phyloP scores from a whole-genome alignment of 2,797 vertebrate genomes.

The Simalia tracyae region DNA sequence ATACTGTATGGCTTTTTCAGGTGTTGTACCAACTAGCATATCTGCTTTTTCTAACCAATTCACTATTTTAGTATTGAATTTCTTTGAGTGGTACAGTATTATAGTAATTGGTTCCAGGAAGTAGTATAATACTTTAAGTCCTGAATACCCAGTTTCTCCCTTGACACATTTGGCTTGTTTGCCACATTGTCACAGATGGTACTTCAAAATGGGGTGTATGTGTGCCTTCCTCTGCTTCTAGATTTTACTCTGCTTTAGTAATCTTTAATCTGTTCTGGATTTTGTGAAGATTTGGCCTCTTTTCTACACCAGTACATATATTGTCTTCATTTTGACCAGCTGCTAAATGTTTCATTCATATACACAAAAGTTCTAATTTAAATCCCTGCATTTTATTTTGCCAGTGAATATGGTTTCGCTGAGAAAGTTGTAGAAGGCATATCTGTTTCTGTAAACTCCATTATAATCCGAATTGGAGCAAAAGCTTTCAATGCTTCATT shows the following conservation, averaged over 20 bases:
- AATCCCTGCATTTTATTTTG: conserved; percentile 64
- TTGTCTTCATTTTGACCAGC: conserved; percentile 8
- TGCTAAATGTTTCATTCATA: conserved; percentile 21
- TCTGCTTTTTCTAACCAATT: not conserved
- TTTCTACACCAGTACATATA: not conserved
- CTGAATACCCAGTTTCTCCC: not conserved
- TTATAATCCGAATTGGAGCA: conserved; percentile 93
- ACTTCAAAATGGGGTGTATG: not conserved
- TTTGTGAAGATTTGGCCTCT: not conserved
- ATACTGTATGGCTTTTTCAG: not conserved
- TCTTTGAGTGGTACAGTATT: not conserved
- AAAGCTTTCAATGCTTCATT: conserved; percentile 99
- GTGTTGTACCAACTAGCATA: not conserved
- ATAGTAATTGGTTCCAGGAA: too few species aligned
- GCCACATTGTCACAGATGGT: not conserved
- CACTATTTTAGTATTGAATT: not conserved
- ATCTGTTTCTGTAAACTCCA: conserved; percentile 95
- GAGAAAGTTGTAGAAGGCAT: conserved; percentile 99
- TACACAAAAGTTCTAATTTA: conserved; percentile 27
- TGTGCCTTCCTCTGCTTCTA: not conserved
- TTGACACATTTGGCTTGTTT: not conserved
- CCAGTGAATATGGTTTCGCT: conserved; percentile 97
- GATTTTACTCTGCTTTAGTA: not conserved
- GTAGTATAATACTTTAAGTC: not conserved
- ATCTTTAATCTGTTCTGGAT: not conserved